Evolutionary conservation across 2,113 vertebrate genomes (phyloP), one percentile per base, ranked within the genome.

Genomic region (Sigmodon hispidus): DNA sequence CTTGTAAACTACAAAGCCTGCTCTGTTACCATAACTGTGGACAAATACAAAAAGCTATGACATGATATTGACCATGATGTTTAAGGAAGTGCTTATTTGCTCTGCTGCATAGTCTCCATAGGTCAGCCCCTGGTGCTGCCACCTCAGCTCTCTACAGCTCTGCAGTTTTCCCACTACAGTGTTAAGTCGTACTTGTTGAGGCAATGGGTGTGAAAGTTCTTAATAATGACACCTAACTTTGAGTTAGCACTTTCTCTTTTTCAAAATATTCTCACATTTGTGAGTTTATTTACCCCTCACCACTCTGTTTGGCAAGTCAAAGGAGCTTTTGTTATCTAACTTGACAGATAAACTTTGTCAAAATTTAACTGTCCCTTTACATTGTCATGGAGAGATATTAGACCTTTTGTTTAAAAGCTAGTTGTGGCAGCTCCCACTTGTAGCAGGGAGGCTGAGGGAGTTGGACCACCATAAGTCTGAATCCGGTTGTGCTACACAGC

Each of bases 131-230:
- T 40, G 5, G 31, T 1, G 4, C 76, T 43, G 12, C 11, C 43
- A 13, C 77, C 48, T 48, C 16, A 15, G 72, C 13, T 92, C 79
- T 92, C 48, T 91, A 3, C 31, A 48, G 63, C 24, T 55, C 22
- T 52, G 3, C 12, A 40, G 15, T 73, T 94, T 72, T 75, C 69
- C 7, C 10, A 63, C n/a, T 7, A 52, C 26, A 48, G 10, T 84
- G 57, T 15, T 69, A 57, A 55, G 17, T 24, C 79, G 34, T 75
- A 87, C 45, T 93, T 61, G 50, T 63, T 95, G 48, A 83, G 63
- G 24, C 89, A 48, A 10, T 57, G 93, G 94, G 91, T 89, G 69
- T 96, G 67, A 89, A 96, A 89, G 43, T 92, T 94, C 69, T 84
- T 90, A 90, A 79, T 77, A 65, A 91, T 79, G 87, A 79, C 94